These are phyloP conservation scores for Solenopsis fugax DNA, from an alignment of 1,140 invertebrate species.

Conservation along the genomic window DNA sequence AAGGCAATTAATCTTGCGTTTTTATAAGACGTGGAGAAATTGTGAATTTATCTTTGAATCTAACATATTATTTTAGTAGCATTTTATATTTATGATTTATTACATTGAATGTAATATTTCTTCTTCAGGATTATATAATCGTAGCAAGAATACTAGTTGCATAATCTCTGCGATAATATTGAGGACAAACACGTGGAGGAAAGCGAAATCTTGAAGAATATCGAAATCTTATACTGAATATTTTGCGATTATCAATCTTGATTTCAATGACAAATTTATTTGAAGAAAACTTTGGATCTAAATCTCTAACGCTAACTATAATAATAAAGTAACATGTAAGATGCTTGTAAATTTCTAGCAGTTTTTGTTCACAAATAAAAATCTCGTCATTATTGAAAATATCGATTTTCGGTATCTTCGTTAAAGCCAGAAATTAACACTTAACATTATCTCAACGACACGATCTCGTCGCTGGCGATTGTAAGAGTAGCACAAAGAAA, in stretches of 20 bases:
- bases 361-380: neutral
- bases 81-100: constrained; percentile 18
- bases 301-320: neutral
- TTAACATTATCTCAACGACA: neutral
- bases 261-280: neutral
- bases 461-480: neutral
- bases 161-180: constrained; percentile 3
- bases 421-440: neutral
- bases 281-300: neutral
- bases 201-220: neutral
- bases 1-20: neutral
- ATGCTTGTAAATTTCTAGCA: neutral
- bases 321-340: neutral
- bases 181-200: neutral
- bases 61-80: neutral
- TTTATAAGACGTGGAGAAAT: neutral
- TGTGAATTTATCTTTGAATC: neutral
- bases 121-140: constrained; percentile 14
- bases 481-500: neutral
- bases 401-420: neutral
- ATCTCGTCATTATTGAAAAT: neutral
- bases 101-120: neutral
- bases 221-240: neutral
- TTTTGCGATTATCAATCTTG: neutral
- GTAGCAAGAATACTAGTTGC: neutral